Percentiles rank a stretch among this genome's conserved stretches.
Conservation (phyloP, 2,888 invertebrate genomes). For the Dilophus febrilis region DNA sequence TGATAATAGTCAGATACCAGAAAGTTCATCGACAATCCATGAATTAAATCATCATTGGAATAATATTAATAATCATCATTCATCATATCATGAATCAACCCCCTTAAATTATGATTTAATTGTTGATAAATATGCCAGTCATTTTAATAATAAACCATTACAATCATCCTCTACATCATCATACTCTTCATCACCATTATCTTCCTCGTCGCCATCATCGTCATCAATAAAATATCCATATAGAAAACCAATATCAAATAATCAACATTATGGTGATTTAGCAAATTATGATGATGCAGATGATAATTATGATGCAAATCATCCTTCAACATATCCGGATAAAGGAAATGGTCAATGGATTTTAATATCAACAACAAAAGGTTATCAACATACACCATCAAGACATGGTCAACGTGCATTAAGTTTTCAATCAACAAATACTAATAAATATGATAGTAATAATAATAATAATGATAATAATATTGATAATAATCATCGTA, state of each 20-base stretch:
- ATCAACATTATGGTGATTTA: constrained; percentile 9
- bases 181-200: constrained; percentile 4
- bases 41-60: neutral
- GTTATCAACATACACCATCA: constrained; percentile 38
- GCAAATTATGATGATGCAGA: neutral
- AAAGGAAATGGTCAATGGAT: constrained; percentile 63
- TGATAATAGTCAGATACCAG: neutral
- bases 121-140: constrained; percentile 30
- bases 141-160: no score
- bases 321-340: constrained; percentile 41
- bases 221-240: constrained; percentile 4
- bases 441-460: neutral
- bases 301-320: constrained; percentile 13
- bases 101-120: constrained; percentile 34
- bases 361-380: constrained; percentile 57
- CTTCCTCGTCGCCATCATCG: no score
- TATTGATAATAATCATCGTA: constrained; percentile 3
- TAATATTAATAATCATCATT: constrained; percentile 1
- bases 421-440: constrained; percentile 14
- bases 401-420: constrained; percentile 26
- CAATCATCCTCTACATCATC: constrained; percentile 38
- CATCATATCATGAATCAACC: constrained; percentile 16
- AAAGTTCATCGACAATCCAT: constrained; percentile 8
- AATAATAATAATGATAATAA: neutral
- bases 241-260: constrained; percentile 12